Percentiles rank a stretch among this genome's conserved stretches.
phyloP scores from a whole-genome alignment of 1,140 invertebrate species.

The Drosophila pseudoobscura region DNA sequence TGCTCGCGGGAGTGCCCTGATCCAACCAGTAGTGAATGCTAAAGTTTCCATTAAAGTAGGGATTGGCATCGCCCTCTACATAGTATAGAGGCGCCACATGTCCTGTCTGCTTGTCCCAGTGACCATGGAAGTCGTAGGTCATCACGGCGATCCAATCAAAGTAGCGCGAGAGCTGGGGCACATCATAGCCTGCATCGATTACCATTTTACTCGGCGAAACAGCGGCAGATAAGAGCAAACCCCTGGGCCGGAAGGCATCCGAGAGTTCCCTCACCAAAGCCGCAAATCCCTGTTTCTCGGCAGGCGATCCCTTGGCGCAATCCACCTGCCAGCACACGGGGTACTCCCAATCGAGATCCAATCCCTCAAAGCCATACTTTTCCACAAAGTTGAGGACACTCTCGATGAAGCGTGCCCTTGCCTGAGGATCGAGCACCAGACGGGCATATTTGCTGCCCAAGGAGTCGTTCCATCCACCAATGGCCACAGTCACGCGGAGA shows the following conservation, averaged over 20 bases:
- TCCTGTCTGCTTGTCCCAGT: conserved; percentile 95
- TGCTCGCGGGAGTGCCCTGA: conserved; percentile 89
- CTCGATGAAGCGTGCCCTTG: conserved; percentile 88
- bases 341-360: conserved; percentile 95
- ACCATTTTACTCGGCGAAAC: conserved; percentile 93
- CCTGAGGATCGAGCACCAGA: conserved; percentile 89
- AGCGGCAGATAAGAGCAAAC: conserved; percentile 90
- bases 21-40: conserved; percentile 92
- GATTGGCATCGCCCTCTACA: conserved; percentile 88
- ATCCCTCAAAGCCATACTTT: conserved; percentile 92
- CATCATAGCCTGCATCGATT: conserved; percentile 91
- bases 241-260: conserved; percentile 88
- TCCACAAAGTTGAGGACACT: conserved; percentile 90
- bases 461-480: conserved; percentile 95
- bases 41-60: conserved; percentile 92
- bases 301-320: conserved; percentile 89
- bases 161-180: conserved; percentile 87
- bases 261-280: conserved; percentile 89
- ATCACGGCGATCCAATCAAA: conserved; percentile 95
- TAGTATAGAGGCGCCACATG: conserved; percentile 93
- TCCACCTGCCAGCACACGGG: conserved; percentile 90
- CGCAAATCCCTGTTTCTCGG: conserved; percentile 90
- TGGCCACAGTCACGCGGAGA: conserved; percentile 85
- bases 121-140: conserved; percentile 95
- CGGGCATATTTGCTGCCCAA: conserved; percentile 93